These are phyloP conservation scores for Mylabris phalerata DNA, from an alignment of 1,140 invertebrate genomes.

Conservation along the genomic window DNA sequence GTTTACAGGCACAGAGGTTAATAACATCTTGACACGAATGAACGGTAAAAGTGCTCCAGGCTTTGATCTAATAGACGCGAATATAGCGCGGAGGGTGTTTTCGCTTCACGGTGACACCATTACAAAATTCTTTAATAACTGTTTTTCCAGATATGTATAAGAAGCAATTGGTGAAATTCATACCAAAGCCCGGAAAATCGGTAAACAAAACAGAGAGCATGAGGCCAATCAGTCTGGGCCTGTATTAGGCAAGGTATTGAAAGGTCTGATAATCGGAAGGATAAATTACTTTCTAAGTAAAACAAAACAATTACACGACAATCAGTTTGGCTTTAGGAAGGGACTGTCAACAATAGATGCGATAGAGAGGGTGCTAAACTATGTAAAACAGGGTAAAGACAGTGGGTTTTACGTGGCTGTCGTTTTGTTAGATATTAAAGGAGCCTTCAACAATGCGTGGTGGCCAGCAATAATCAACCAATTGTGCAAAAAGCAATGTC, in stretches of 20 bases:
- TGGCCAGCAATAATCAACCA: too few species aligned
- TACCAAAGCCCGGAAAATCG: constrained; percentile 24
- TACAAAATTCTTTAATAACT: too few species aligned
- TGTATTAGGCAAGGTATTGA: too few species aligned
- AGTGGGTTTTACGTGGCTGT: constrained; percentile 84
- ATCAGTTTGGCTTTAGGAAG: constrained; percentile 28
- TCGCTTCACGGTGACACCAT: too few species aligned
- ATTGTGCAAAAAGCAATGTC: too few species aligned
- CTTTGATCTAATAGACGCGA: too few species aligned
- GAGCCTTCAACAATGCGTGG: too few species aligned
- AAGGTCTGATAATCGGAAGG: not conserved
- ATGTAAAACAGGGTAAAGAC: constrained; percentile 28
- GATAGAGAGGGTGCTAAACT: constrained; percentile 47
- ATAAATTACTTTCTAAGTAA: not conserved
- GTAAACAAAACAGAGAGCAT: constrained; percentile 23
- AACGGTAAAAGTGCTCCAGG: too few species aligned
- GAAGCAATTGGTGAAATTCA: constrained; percentile 15
- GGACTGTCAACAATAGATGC: constrained; percentile 25
- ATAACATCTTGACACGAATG: too few species aligned
- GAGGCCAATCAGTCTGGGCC: constrained; percentile 37
- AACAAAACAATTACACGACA: constrained; percentile 19
- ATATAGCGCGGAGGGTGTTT: too few species aligned
- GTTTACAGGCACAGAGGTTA: too few species aligned
- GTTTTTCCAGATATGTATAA: constrained; percentile 23
- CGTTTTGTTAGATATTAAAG: constrained; percentile 63